Evolutionary conservation across 2,888 invertebrate genomes (phyloP).

Genomic region (Odontocolon sp.): DNA sequence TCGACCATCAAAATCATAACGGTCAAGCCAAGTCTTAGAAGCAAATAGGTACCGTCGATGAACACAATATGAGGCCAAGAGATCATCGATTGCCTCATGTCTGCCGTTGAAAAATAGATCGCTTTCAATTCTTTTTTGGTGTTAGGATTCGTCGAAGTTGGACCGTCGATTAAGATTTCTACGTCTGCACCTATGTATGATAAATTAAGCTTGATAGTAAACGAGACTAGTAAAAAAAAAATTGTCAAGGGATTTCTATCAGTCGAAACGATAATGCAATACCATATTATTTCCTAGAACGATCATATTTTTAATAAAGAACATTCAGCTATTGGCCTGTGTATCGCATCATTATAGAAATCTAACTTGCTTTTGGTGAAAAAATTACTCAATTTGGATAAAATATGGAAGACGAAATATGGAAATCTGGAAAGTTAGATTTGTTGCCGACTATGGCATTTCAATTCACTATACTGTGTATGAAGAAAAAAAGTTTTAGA

Average conservation of each 20-base stretch:
- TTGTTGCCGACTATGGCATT: no score
- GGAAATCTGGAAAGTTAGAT: no score
- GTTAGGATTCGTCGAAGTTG: neutral
- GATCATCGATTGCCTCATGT: conserved; percentile 44
- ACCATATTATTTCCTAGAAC: no score
- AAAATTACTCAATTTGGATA: no score
- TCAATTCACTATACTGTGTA: no score
- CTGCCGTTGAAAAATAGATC: conserved; percentile 49
- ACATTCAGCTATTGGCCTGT: no score
- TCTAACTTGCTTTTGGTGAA: no score
- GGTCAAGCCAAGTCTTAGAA: conserved; percentile 40
- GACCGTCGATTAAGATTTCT: neutral
- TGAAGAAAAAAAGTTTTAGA: no score
- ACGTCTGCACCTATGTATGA: neutral
- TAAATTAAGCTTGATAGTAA: neutral
- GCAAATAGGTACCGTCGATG: conserved; percentile 55
- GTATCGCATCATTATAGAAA: no score
- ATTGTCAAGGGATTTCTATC: neutral
- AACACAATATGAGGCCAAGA: conserved; percentile 47
- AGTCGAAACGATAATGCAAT: no score
- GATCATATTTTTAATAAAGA: no score
- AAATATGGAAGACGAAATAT: no score
- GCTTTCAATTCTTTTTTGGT: conserved; percentile 45
- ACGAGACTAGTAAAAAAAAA: neutral
- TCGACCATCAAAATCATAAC: conserved; percentile 51